These are phyloP conservation scores for Limanda limanda DNA, from an alignment of 2,113 vertebrate species.

Conservation along the genomic window DNA sequence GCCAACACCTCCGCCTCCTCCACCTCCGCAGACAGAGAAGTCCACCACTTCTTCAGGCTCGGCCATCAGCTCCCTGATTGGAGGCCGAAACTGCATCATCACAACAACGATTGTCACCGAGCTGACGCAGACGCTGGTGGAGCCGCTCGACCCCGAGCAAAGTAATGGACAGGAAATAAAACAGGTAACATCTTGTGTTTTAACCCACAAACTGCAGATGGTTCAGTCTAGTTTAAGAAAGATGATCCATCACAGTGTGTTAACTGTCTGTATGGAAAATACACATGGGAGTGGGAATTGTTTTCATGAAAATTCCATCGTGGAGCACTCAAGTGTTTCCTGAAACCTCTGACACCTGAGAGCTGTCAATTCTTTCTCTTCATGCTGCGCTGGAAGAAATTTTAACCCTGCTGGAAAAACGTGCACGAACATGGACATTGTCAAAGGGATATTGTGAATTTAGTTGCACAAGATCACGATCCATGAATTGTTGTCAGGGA, in stretches of 20 bases:
- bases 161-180: slow-evolving; percentile 64
- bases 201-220: too few species aligned
- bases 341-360: slow-evolving; percentile 22
- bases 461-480: neutral
- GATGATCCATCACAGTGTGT: neutral
- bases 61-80: slow-evolving; percentile 73
- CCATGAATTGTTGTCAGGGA: too few species aligned
- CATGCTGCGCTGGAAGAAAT: slow-evolving; percentile 3
- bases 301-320: slow-evolving; percentile 5
- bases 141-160: slow-evolving; percentile 56
- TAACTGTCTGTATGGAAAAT: neutral
- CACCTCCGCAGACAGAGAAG: slow-evolving; percentile 26
- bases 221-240: too few species aligned
- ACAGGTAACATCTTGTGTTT: neutral
- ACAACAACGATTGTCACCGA: slow-evolving; percentile 83
- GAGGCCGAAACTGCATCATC: slow-evolving; percentile 75
- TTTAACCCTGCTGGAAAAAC: neutral
- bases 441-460: neutral
- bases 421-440: neutral
- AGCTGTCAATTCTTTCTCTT: neutral
- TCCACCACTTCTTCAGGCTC: slow-evolving; percentile 46
- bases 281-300: neutral
- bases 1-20: neutral
- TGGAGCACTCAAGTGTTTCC: slow-evolving; percentile 10
- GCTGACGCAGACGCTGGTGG: slow-evolving; percentile 73